Evolutionary conservation across 1,140 invertebrate genomes (phyloP), one percentile per base, ranked within the genome.

Genomic region (Oncopodura yosiiana): DNA sequence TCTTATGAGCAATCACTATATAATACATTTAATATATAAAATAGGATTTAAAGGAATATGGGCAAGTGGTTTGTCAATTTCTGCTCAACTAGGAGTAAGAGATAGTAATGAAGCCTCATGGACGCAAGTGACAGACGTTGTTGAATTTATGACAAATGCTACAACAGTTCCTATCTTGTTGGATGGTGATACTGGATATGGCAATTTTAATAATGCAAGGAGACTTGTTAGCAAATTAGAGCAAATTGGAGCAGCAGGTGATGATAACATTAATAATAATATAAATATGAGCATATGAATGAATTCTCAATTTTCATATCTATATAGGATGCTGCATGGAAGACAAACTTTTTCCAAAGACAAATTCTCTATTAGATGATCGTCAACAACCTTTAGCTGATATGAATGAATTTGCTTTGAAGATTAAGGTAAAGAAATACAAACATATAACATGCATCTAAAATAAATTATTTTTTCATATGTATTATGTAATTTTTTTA

Each of bases 31-130:
- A 45, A 12, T 45, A 11, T 14, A 6, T 8, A 45, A 41, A 52
- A 24, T 41, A 74, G 71, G 72, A 16, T 74, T 74, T 53, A 68
- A 70, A 50, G 72, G 71, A n/a, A 68, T 75, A 27, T 75, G 73
- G 73, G 73, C 66, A 1, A 73, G 71, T 63, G 73, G 73, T 18
- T 60, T 75, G 24, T 69, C 70, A 3, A 71, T 74, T 26, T 73
- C 72, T 12, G 72, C 73, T 8, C 69, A 71, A 59, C 43, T 72
- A 29, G 71, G 72, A 2, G 68, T 75, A 1, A 58, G 73, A 24
- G 73, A 75, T 58, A 69, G 71, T 60, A 75, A 75, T 53, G 73
- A 75, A 56, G 72, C 72, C 4, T 74, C 72, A 3, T 75, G 73
- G 73, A 75, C 73, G 3, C 73, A 75, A 60, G 70, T 75, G 21